Base-by-base conservation (phyloP, 37 sponge, comb jelly and placozoan species). In the Petrosia ficiformis region DNA sequence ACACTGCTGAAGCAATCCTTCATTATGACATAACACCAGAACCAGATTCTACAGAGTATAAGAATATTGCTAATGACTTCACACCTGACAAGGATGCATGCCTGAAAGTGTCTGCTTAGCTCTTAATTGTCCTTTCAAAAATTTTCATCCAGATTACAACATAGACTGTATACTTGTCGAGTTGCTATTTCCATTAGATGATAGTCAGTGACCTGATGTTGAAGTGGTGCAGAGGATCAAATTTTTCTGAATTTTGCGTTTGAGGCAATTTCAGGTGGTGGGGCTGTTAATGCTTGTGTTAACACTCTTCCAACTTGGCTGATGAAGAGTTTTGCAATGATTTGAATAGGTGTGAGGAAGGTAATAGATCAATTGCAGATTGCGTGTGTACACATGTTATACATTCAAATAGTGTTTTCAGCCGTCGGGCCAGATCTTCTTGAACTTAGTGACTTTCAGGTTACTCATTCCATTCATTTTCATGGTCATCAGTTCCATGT, bases 401-500 rank as follows among this genome's bases (percentile, higher is more conserved):
- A 24, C 6, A 5, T 26, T 8, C 63, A n/a, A 61, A 26, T 61
- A 5, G 63, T 61, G 11, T 61, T 61, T 22, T 26, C 63, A n/a
- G 63, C 63, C n/a, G 25, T 61, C n/a, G 63, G 63, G 5, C 63
- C 63, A 6, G n/a, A 61, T 22, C 22, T 29, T n/a, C 28, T 26
- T 22, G n/a, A 61, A 24, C 52, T 34, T 65, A 66, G 1, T 35
- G 44, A 0, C 4, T 59, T 8, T 4, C 8, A 14, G 2, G 37
- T 58, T n/a, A 35, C 81, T n/a, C 93, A 92, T 58, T 88, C 93
- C 0, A 66, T 87, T 33, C 93, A 92, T 54, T 56, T 92, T 19
- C 93, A 92, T 68, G 93, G 93, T 0, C 93, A 92, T 59, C 43
- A 60, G n/a, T 87, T 92, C 71, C 74, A 84, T 21, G 88, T 92